Base-by-base conservation (phyloP, 2,888 invertebrate genomes). In the Anthophora plumipes region DNA sequence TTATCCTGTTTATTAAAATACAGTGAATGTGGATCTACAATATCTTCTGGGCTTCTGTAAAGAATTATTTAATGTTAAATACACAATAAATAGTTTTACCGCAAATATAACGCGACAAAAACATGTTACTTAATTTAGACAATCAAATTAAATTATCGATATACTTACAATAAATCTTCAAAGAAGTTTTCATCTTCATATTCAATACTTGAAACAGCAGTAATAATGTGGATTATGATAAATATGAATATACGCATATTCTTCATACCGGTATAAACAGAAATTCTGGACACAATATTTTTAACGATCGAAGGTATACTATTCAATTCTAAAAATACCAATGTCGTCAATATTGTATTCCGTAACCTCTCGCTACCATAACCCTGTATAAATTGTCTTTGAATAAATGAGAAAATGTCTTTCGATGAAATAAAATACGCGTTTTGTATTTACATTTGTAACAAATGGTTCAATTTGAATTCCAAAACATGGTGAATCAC, bases 11-110 rank as follows among this genome's bases (percentile, higher is more conserved):
- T 85, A 46, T 87, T 80, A 66, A 88, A 91, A 78, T 79, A 88
- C 55, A 90, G 80, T 1, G 90, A 90, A 83, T 89, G 83, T 48
- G 91, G 91, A 84, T 91, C 87, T 50, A 91, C 7, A 1, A 73
- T 0, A 61, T 75, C 48, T 9, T 82, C 46, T 0, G 59, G 0
- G 17, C 59, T 50, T 1, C 82, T 83, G 31, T n/a, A 82, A 83
- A 55, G 31, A 43, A 39, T 46, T 37, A 31, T 12, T 5, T 17
- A 60, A 41, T 37, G 12, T 69, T 31, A 31, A 4, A 4, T 31
- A 4, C 31, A 31, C 4, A 31, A 31, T 31, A 31, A 31, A 31
- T 31, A 31, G 31, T 31, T 31, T 31, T 31, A 31, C 31, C 4
- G 31, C 4, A 31, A 4, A 31, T 31, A 31, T 31, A 31, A 48